Evolutionary conservation across 2,797 vertebrate genomes (phyloP).

Genomic region (Borostomias antarcticus): DNA sequence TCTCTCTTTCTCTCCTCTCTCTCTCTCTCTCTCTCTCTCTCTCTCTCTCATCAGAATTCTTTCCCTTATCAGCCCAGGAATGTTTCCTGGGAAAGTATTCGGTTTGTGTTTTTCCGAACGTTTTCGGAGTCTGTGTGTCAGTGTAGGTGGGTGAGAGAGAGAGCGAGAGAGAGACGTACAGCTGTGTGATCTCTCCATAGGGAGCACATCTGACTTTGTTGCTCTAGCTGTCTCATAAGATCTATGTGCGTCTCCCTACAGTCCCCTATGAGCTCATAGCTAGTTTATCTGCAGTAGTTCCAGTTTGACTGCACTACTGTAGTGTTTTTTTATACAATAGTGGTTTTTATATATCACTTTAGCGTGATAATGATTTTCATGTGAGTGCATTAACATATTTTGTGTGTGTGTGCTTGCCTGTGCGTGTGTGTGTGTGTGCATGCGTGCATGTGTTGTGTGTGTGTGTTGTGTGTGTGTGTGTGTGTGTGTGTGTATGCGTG

Average conservation of each 20-base stretch:
- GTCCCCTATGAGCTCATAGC: too few species aligned
- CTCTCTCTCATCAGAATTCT: conserved; percentile 4
- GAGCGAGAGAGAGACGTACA: conserved; percentile 45
- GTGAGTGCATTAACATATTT: too few species aligned
- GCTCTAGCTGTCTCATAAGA: neutral
- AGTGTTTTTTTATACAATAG: too few species aligned
- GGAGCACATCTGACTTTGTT: neutral
- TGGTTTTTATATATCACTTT: too few species aligned
- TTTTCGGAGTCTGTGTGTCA: conserved; percentile 36
- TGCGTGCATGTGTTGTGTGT: conserved; percentile 18
- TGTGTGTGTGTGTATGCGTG: conserved; percentile 23
- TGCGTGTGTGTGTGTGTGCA: conserved; percentile 10
- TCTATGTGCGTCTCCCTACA: too few species aligned
- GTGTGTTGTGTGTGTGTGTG: conserved; percentile 8
- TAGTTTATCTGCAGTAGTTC: too few species aligned
- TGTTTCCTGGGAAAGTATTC: conserved; percentile 36
- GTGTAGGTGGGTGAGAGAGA: conserved; percentile 50
- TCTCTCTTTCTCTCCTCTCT: neutral
- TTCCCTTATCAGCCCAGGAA: conserved; percentile 27
- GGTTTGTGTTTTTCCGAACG: conserved; percentile 27
- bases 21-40: neutral
- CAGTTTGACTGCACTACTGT: too few species aligned
- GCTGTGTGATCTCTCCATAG: neutral
- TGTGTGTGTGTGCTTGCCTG: neutral
- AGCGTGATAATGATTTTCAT: too few species aligned